These are phyloP conservation scores for Cygnus atratus DNA, from an alignment of 2,113 vertebrate genomes.

Conservation along the genomic window DNA sequence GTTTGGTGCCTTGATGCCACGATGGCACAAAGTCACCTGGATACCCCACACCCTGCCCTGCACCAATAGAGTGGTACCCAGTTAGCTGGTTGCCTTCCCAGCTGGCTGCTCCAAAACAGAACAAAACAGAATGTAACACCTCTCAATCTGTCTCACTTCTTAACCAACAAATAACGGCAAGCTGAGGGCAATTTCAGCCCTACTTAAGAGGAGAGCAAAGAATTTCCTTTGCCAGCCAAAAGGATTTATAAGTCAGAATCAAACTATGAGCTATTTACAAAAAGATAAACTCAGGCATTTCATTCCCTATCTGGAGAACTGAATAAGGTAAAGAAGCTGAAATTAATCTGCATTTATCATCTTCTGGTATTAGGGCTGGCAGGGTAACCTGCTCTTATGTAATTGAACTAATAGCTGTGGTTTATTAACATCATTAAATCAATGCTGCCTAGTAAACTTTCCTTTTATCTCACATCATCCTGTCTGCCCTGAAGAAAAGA, in stretches of 20 bases:
- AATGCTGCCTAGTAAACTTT: conserved; percentile 21
- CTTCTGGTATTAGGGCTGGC: background rate
- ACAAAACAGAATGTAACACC: background rate
- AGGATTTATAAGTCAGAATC: background rate
- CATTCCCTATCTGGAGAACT: background rate
- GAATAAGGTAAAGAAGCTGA: background rate
- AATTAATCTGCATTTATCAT: conserved; percentile 37
- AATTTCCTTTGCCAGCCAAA: background rate
- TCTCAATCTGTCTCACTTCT: background rate
- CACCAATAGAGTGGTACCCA: background rate
- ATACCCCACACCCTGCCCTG: background rate
- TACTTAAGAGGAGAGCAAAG: background rate
- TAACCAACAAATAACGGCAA: background rate
- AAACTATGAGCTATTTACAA: background rate
- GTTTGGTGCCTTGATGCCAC: background rate
- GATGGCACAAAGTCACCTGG: background rate
- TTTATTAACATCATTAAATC: conserved; percentile 53
- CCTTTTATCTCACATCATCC: conserved; percentile 19
- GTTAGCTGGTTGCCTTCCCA: background rate
- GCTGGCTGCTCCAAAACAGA: background rate
- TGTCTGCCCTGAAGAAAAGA: background rate
- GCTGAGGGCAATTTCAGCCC: background rate
- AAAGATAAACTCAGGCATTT: conserved; percentile 27
- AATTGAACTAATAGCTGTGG: conserved; percentile 43
- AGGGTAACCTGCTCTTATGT: conserved; percentile 15